Base-by-base conservation (phyloP, 1,140 invertebrate species). In the Drosophila kurseongensis region DNA sequence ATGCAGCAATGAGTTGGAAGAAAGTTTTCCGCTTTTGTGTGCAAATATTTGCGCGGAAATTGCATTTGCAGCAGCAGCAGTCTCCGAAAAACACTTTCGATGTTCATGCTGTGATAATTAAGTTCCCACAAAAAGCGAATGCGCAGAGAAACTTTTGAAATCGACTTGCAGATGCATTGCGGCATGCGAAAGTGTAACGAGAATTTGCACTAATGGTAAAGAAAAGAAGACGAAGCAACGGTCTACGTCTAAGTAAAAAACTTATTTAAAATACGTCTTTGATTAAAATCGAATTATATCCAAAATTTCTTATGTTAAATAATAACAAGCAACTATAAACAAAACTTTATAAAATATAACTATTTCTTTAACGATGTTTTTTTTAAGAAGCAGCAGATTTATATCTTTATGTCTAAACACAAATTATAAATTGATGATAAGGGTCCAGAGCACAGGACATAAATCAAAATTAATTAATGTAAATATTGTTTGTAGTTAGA, bases 81-180 rank as follows among this genome's bases (percentile, higher is more conserved):
- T 42, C 55, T 23, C 62, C 12, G 23, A 65, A 42, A 38, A 47
- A 61, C 47, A n/a, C 18, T 23, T 27, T 41, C 14, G 27, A 23
- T 32, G 27, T 16, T 40, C 63, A 40, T 56, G 63, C n/a, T 56
- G 35, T 23, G 66, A 56, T 69, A 69, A 63, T 67, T 63, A 63
- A 48, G 48, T 66, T 62, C 35, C 36, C 63, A 50, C 45, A 67
- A 65, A 65, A 65, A 65, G 45, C 13, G 10, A 61, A 38, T 32
- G 32, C 14, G 23, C 13, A 23, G 12, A 7, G 23, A 36, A 67
- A 67, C 44, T 67, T 67, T 36, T 27, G 36, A 47, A 41, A 65
- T 35, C 8, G 36, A 41, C 29, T 27, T 65, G 60, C 60, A 16
- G 59, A 65, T 67, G 63, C 63, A 65, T 27, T 67, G 63, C 63